Percentiles rank a stretch among this genome's conserved stretches.
Conservation (phyloP, 2,113 vertebrate species). For the Xerus inauris region DNA sequence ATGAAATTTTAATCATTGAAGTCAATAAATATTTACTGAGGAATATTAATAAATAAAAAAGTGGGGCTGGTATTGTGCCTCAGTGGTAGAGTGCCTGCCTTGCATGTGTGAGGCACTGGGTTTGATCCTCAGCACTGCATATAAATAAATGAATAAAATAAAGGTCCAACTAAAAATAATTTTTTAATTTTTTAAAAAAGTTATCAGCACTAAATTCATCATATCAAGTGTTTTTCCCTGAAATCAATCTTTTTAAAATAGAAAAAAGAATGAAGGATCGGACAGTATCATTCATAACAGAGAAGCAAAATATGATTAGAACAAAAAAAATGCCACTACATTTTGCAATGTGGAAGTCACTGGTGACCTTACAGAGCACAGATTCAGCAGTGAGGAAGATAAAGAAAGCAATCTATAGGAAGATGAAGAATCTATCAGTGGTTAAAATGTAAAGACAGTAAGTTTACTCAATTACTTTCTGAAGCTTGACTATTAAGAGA, state of each 20-base stretch:
- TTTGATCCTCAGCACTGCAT: no score
- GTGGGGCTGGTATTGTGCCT: no score
- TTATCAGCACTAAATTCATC: neutral
- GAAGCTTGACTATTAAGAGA: neutral
- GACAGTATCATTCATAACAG: conserved; percentile 1
- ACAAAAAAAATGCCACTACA: conserved; percentile 12
- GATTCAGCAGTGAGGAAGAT: conserved; percentile 1
- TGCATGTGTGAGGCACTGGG: no score
- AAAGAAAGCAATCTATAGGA: neutral
- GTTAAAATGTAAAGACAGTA: neutral
- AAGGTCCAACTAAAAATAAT: no score
- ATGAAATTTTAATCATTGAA: conserved; percentile 38
- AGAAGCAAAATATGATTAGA: conserved; percentile 34
- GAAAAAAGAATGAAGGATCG: conserved; percentile 39
- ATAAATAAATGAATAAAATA: no score
- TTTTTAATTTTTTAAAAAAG: no score
- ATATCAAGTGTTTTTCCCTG: conserved; percentile 20
- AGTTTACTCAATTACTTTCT: conserved; percentile 46
- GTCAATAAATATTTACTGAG: conserved; percentile 41
- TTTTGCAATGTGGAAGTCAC: conserved; percentile 10
- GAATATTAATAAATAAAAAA: conserved; percentile 19
- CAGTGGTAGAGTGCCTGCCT: no score
- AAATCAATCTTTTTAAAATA: neutral
- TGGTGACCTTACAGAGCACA: neutral
- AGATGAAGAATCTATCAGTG: neutral